phyloP scores from a whole-genome alignment of 2,888 invertebrate genomes.

The Onchidella celtica region DNA sequence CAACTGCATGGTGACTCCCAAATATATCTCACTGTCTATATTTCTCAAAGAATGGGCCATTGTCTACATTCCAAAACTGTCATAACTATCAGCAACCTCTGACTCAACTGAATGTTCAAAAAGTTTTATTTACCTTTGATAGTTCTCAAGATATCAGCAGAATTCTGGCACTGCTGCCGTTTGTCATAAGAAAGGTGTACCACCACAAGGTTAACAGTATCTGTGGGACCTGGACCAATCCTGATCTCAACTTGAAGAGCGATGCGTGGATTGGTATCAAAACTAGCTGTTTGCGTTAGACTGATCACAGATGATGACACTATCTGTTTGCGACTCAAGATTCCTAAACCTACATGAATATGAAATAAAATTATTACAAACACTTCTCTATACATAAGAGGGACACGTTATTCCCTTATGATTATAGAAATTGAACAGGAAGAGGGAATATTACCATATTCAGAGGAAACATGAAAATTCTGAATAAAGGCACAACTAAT shows the following conservation, averaged over 20 bases:
- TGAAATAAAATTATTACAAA: constrained; percentile 18
- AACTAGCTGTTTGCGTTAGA: constrained; percentile 51
- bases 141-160: constrained; percentile 63
- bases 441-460: too few species aligned
- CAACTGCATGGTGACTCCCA: too few species aligned
- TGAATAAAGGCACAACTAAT: too few species aligned
- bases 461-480: too few species aligned
- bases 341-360: constrained; percentile 71
- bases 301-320: constrained; percentile 54
- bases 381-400: neutral
- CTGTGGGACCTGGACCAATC: constrained; percentile 35
- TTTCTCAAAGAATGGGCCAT: too few species aligned
- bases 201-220: constrained; percentile 51
- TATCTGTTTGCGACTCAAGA: constrained; percentile 69
- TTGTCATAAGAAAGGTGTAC: constrained; percentile 74
- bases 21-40: too few species aligned
- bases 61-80: too few species aligned
- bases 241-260: constrained; percentile 62
- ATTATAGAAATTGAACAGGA: too few species aligned
- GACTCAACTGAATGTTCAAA: too few species aligned
- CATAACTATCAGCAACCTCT: too few species aligned
- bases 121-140: constrained; percentile 60
- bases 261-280: constrained; percentile 69
- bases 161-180: constrained; percentile 73
- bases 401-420: too few species aligned